A percentile compares a stretch with the other conserved stretches of the same genome.
These are phyloP conservation scores for Elegia similella DNA, from an alignment of 2,888 invertebrate species.

Conservation along the genomic window DNA sequence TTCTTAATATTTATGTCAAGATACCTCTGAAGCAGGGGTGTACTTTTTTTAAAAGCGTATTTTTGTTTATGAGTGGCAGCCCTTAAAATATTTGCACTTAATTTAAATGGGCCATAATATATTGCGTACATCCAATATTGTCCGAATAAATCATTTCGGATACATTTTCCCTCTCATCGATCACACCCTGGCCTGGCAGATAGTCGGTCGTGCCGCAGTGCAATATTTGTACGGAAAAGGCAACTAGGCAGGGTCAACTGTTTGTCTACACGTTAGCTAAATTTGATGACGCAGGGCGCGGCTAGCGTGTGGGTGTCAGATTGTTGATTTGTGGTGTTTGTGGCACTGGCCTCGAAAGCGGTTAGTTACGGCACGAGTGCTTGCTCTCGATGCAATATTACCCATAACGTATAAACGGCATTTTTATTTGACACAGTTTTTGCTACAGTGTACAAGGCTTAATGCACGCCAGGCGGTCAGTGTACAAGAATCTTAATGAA, in stretches of 20 bases:
- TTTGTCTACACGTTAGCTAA: slow-evolving; percentile 78
- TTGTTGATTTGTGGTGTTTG: slow-evolving; percentile 62
- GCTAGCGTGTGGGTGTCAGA: slow-evolving; percentile 65
- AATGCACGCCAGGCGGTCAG: too few relatives aligned
- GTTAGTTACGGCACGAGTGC: slow-evolving; percentile 42
- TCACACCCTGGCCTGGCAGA: slow-evolving; percentile 32
- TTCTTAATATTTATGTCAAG: too few relatives aligned
- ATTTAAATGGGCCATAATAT: too few relatives aligned
- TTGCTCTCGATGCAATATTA: slow-evolving; percentile 35
- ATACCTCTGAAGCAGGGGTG: too few relatives aligned
- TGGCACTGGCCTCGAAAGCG: slow-evolving; percentile 43
- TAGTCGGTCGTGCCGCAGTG: slow-evolving; percentile 42
- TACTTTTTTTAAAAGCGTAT: too few relatives aligned
- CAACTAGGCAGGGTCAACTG: slow-evolving; percentile 70
- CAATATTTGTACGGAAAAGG: slow-evolving; percentile 69
- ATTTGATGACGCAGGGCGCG: slow-evolving; percentile 78
- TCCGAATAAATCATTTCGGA: slow-evolving; percentile 13
- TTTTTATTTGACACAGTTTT: slow-evolving; percentile 6
- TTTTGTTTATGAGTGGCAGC: too few relatives aligned
- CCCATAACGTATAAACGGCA: slow-evolving; percentile 17
- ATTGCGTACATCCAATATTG: slow-evolving; percentile 13
- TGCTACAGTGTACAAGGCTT: too few relatives aligned
- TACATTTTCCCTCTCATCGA: slow-evolving; percentile 24
- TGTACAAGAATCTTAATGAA: neutral
- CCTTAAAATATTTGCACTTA: too few relatives aligned